These are phyloP conservation scores for Podotricha telesiphe DNA, from an alignment of 2,888 invertebrate genomes.

Conservation along the genomic window DNA sequence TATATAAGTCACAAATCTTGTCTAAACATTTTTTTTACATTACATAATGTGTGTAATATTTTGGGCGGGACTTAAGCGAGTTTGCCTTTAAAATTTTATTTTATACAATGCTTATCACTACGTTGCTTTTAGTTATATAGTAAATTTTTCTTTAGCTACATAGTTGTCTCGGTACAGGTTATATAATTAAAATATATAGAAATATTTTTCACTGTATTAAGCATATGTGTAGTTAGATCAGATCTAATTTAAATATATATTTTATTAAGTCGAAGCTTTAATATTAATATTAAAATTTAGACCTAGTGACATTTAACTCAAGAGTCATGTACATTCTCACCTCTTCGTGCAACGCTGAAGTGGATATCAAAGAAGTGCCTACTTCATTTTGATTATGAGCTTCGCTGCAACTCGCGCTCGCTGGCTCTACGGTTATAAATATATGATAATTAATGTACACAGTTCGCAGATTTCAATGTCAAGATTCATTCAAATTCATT, in stretches of 20 bases:
- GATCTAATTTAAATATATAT: not conserved
- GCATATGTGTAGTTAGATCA: too few relatives aligned
- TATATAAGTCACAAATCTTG: too few relatives aligned
- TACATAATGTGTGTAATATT: too few relatives aligned
- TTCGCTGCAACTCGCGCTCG: slow-evolving; percentile 2
- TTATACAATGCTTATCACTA: too few relatives aligned
- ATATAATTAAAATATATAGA: too few relatives aligned
- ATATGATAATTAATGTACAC: slow-evolving; percentile 9
- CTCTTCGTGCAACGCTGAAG: slow-evolving; percentile 26
- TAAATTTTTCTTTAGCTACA: too few relatives aligned
- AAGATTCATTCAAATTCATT: not conserved
- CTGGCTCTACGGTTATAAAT: slow-evolving; percentile 23
- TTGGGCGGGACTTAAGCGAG: too few relatives aligned
- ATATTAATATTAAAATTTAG: not conserved
- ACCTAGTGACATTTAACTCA: not conserved
- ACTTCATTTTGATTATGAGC: slow-evolving; percentile 21
- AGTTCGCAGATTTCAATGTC: slow-evolving; percentile 11
- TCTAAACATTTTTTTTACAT: too few relatives aligned
- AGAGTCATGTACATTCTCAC: slow-evolving; percentile 20
- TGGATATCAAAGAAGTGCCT: slow-evolving; percentile 33
- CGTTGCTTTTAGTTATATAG: too few relatives aligned
- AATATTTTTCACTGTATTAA: too few relatives aligned
- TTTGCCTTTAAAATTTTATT: too few relatives aligned
- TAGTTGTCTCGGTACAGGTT: too few relatives aligned
- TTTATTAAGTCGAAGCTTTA: not conserved